Conservation (phyloP, 2,888 invertebrate species). For the Ptilodon capucinus region DNA sequence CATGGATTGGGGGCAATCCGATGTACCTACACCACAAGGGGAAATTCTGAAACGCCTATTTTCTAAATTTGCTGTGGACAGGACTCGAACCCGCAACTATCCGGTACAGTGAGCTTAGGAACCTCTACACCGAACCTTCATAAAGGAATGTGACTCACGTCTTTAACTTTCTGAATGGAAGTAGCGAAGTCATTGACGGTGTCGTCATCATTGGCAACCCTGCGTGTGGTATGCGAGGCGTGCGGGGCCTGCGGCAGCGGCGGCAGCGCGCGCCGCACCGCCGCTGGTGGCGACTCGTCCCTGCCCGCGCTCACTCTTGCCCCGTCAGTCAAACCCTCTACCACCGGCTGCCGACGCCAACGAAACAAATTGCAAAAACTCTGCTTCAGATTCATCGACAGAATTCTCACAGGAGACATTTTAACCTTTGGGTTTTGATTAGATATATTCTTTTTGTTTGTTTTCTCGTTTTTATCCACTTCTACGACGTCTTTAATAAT, state of each 20-base stretch:
- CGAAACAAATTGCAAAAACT: conserved; percentile 93
- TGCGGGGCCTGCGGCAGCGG: conserved; percentile 68
- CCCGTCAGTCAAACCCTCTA: conserved; percentile 50
- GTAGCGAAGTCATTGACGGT: conserved; percentile 92
- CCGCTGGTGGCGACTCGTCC: conserved; percentile 62
- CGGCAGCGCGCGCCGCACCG: conserved; percentile 68
- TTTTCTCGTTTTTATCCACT: conserved; percentile 72
- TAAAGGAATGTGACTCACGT: conserved; percentile 87
- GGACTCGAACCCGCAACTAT: too few species aligned
- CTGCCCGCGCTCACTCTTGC: conserved; percentile 50
- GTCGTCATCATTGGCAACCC: conserved; percentile 64
- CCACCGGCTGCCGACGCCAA: conserved; percentile 72
- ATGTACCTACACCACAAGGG: too few species aligned
- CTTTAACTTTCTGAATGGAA: conserved; percentile 96
- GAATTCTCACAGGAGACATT: conserved; percentile 85
- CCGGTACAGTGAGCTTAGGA: too few species aligned
- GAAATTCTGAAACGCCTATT: too few species aligned
- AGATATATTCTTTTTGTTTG: conserved; percentile 45
- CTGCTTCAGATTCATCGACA: conserved; percentile 90
- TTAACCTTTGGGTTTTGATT: conserved; percentile 74
- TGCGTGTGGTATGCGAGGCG: conserved; percentile 47
- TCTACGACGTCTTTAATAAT: conserved; percentile 57
- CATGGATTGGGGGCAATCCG: too few species aligned
- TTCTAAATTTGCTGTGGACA: too few species aligned
- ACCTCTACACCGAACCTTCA: too few species aligned